phyloP scores from a whole-genome alignment of 30 jellyfish, hydroid and myxozoan species.

The Cassiopea andromeda region DNA sequence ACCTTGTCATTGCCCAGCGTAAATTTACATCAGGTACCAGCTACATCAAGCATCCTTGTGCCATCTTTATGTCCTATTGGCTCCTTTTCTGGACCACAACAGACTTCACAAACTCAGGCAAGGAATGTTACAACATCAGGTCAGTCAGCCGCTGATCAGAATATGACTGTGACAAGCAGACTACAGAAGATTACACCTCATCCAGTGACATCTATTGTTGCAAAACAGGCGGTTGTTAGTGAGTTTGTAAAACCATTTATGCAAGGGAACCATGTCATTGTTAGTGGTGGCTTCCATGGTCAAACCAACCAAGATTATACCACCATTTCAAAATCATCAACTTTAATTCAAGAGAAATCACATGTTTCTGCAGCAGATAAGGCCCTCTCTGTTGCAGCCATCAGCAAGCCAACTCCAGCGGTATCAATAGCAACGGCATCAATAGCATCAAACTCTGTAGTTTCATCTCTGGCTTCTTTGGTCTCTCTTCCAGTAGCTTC shows the following conservation, averaged over 20 bases:
- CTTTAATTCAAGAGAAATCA: background rate
- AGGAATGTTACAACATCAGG: background rate
- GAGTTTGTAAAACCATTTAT: background rate
- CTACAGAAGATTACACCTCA: slow-evolving; percentile 52
- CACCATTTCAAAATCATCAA: background rate
- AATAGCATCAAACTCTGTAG: background rate
- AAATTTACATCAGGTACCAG: slow-evolving; percentile 33
- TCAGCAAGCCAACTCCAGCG: background rate
- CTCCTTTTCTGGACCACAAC: slow-evolving; percentile 13
- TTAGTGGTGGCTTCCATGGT: slow-evolving; percentile 6
- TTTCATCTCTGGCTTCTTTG: background rate
- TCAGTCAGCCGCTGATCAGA: background rate
- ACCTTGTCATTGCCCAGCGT: slow-evolving; percentile 39
- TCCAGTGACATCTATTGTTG: slow-evolving; percentile 2
- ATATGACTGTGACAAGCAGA: background rate
- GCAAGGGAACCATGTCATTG: background rate
- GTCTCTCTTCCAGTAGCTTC: background rate
- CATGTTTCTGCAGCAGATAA: background rate
- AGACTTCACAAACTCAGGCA: slow-evolving; percentile 3
- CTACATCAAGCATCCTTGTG: slow-evolving; percentile 10
- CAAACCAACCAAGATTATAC: background rate
- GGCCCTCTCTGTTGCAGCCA: background rate
- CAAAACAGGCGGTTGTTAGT: background rate
- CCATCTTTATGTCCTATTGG: slow-evolving; percentile 24
- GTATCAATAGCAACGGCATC: slow-evolving; percentile 6